Percentiles rank a stretch among this genome's conserved stretches.
Conservation (phyloP, 1,140 invertebrate genomes). For the Cephus cinctus region DNA sequence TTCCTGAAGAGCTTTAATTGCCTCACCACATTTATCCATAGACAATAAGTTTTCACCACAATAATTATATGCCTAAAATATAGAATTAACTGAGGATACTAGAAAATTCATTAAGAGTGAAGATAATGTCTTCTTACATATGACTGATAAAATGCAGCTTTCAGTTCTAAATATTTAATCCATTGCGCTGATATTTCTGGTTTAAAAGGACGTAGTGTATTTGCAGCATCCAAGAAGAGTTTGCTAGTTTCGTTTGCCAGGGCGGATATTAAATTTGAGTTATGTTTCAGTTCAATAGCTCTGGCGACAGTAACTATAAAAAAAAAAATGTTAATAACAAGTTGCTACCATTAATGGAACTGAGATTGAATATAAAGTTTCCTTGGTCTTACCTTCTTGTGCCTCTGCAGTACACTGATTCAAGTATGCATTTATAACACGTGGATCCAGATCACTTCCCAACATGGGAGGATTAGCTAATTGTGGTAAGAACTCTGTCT, state of each 20-base stretch:
- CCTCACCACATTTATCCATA: conserved; percentile 73
- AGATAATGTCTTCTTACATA: conserved; percentile 57
- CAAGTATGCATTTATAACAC: conserved; percentile 66
- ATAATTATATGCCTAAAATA: conserved; percentile 65
- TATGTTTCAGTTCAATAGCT: conserved; percentile 72
- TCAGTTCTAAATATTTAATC: conserved; percentile 69
- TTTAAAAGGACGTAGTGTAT: conserved; percentile 60
- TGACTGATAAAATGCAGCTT: conserved; percentile 65
- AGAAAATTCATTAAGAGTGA: conserved; percentile 1
- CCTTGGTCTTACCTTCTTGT: conserved; percentile 65
- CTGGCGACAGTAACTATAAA: conserved; percentile 66
- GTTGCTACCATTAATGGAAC: conserved; percentile 1
- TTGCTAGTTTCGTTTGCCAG: conserved; percentile 68
- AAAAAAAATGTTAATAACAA: conserved; percentile 3
- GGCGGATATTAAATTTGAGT: conserved; percentile 63
- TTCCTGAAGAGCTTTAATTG: conserved; percentile 66
- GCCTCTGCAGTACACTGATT: conserved; percentile 72
- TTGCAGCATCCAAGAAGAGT: conserved; percentile 64
- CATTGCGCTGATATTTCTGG: conserved; percentile 63
- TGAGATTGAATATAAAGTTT: conserved; percentile 2
- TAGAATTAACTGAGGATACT: too few relatives aligned
- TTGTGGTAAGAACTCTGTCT: conserved; percentile 55
- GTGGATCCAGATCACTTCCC: conserved; percentile 64
- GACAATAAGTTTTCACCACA: conserved; percentile 65
- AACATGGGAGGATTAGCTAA: conserved; percentile 51